Base-by-base conservation (phyloP, 1,140 invertebrate genomes). In the Galendromus occidentalis region DNA sequence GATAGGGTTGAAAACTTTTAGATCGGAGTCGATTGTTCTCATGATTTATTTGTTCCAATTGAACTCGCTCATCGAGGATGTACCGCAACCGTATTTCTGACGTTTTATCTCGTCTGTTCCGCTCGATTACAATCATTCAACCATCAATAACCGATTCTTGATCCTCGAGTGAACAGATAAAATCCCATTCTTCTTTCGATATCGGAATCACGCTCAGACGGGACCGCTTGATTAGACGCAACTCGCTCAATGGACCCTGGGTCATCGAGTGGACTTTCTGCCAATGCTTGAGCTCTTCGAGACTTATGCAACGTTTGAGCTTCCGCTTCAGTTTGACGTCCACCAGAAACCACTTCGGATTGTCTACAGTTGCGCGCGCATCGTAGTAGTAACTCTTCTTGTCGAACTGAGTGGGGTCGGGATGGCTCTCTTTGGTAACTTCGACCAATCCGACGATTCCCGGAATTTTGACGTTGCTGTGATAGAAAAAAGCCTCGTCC, bases 351-450 rank as follows among this genome's bases (percentile, higher is more conserved):
- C 74, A 75, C 25, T 67, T 67, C 20, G 75, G 75, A 44, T 72
- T 70, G 9, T 73, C 72, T 59, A 66, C 68, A 28, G 70, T 70
- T 14, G 70, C 64, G 18, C 73, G 51, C 66, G 44, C 51, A 66
- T 76, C 75, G 72, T 70, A 76, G 67, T 75, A 72, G 0, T 72
- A 69, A 67, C 72, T 71, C 64, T 74, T 72, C 33, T 69, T 64
- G 65, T 75, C 74, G 72, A 76, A 76, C 67, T 74, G 73, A 7
- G 75, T 76, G 64, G 74, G 74, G 66, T 76, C 75, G 14, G 69
- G 69, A 68, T 76, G 75, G 39, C 69, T 68, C 65, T 74, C 74
- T 66, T 69, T 74, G 17, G 44, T 65, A 66, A 75, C 72, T 67
- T 72, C 67, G 68, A 74, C 72, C n/a, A 74, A 68, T 22, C 71